A percentile compares a stretch with the other conserved stretches of the same genome.
Conservation (phyloP, 1,140 invertebrate species). For the Schmidtea mediterranea region DNA sequence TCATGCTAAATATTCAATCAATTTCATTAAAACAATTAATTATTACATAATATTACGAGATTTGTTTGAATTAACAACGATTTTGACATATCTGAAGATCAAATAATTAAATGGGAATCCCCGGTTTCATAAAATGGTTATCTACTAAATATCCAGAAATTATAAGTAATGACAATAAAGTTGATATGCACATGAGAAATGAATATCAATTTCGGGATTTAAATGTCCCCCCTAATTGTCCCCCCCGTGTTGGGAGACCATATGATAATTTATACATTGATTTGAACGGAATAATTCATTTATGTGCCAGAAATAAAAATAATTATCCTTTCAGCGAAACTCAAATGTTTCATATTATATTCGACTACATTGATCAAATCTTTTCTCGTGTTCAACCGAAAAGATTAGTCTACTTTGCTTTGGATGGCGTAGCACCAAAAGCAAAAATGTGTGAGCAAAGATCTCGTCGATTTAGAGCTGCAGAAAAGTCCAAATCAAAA, state of each 20-base stretch:
- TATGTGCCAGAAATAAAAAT: too few species aligned
- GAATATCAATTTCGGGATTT: too few species aligned
- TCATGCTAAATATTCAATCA: too few species aligned
- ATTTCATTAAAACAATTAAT: too few species aligned
- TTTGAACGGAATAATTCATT: constrained; percentile 99
- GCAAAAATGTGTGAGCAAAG: constrained; percentile 99
- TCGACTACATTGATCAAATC: constrained; percentile 85
- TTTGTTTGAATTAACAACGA: too few species aligned
- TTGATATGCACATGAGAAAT: constrained; percentile 39
- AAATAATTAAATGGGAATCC: constrained; percentile 69
- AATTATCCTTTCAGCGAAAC: constrained; percentile 90
- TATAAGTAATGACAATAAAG: constrained; percentile 72
- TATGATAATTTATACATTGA: constrained; percentile 96
- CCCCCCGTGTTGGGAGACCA: constrained; percentile 32
- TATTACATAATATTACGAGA: too few species aligned
- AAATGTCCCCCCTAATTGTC: constrained; percentile 50
- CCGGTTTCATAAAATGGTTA: constrained; percentile 94
- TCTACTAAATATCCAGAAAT: constrained; percentile 86
- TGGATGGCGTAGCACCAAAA: constrained; percentile 86
- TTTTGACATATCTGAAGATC: too few species aligned
- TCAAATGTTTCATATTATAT: constrained; percentile 98
- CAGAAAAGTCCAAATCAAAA: constrained; percentile 46
- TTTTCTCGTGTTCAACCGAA: constrained; percentile 78
- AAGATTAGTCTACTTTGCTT: constrained; percentile 89
- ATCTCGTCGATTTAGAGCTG: constrained; percentile 72